Conservation (phyloP, 2,797 vertebrate genomes). For the Sebastes steindachneri region DNA sequence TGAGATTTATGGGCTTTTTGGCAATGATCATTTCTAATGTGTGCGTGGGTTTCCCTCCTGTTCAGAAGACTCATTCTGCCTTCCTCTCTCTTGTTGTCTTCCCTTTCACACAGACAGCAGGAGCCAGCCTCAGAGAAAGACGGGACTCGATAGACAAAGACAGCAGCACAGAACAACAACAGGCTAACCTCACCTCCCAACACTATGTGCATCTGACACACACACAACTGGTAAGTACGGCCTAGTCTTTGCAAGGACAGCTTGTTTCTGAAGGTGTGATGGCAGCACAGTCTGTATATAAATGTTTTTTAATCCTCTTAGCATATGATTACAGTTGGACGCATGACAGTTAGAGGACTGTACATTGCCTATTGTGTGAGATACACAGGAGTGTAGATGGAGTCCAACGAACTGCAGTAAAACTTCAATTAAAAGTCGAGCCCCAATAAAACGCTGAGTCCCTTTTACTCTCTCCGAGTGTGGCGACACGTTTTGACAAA, state of each 20-base stretch:
- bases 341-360: not conserved
- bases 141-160: conserved; percentile 27
- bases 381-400: not conserved
- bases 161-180: conserved; percentile 24
- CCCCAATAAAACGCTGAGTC: too few relatives aligned
- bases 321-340: not conserved
- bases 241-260: not conserved
- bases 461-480: too few relatives aligned
- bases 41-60: conserved; percentile 33
- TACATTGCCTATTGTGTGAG: not conserved
- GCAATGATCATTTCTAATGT: not conserved
- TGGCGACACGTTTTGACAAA: not conserved
- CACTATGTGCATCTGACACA: conserved; percentile 78
- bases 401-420: too few relatives aligned
- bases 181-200: conserved; percentile 21
- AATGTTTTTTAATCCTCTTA: not conserved
- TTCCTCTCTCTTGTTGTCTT: conserved; percentile 9
- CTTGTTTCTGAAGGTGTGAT: not conserved
- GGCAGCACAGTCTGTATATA: not conserved
- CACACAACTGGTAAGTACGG: conserved; percentile 62
- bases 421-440: too few relatives aligned
- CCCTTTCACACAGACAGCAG: conserved; percentile 33
- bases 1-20: conserved; percentile 8
- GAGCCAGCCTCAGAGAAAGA: conserved; percentile 25
- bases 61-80: conserved; percentile 29